Base-by-base conservation (phyloP, 2,888 invertebrate genomes). In the Hypselothyrea guttata region DNA sequence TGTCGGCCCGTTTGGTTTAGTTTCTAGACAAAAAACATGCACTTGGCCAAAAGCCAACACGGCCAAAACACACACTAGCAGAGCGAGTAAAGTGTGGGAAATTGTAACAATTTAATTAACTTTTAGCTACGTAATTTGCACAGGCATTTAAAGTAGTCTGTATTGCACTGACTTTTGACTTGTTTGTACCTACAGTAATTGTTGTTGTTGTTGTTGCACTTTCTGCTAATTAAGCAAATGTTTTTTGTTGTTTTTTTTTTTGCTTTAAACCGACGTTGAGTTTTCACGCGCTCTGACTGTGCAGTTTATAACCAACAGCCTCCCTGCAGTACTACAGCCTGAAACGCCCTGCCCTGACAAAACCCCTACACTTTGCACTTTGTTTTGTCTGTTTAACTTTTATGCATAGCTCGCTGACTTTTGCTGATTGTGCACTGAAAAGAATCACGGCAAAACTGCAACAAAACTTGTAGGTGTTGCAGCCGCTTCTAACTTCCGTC, bases 321-420 rank as follows among this genome's bases (percentile, higher is more conserved):
- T 15, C 13, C 11, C 33, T 31, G 28, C 27, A 11, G 13, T 40
- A 38, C 37, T 8, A 31, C 55, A 11, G 4, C 54, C 30, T 35
- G 31, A 34, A 35, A 38, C 12, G 22, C 15, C 34, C 4, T 4
- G 15, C 13, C 34, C 11, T 27, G 7, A 2, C 1, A 34, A 7
- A 8, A 18, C 31, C 7, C 11, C 16, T n/a, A 28, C 27, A 56
- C 16, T 86, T 74, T 70, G 59, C 73, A 71, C 76, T 73, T 72
- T 68, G 72, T 72, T 75, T 79, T 86, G 73, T 84, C 82, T 86
- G 82, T 66, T 86, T 73, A 77, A 77, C 81, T 74, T 73, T 84
- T 68, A 60, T 74, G 84, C 75, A 77, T 84, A 79, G 82, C 84
- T 84, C 44, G 82, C 71, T 81, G 74, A 70, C 55, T 86, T 68